phyloP scores from a whole-genome alignment of 2,113 vertebrate species.

The Sterna hirundo region DNA sequence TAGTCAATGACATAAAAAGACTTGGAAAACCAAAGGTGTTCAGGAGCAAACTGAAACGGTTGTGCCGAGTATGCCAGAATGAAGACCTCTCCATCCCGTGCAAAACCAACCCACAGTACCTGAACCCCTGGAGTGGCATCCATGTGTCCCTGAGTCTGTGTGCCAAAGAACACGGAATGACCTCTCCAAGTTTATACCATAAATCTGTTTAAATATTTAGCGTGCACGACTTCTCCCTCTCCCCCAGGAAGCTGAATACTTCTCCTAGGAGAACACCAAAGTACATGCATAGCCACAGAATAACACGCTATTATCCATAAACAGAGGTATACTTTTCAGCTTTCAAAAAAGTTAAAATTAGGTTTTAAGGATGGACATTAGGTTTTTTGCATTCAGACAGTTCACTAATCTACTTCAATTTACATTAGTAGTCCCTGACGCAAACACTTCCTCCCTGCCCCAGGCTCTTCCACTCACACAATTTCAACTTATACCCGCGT shows the following conservation, averaged over 20 bases:
- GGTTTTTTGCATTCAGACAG: neutral
- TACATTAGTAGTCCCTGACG: neutral
- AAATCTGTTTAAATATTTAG: neutral
- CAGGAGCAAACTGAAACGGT: neutral
- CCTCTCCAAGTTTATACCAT: neutral
- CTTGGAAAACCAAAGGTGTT: neutral
- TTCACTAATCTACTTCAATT: neutral
- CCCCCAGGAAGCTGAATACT: neutral
- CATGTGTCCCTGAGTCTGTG: rapidly evolving
- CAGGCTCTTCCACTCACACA: neutral
- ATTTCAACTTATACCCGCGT: neutral
- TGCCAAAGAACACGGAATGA: neutral
- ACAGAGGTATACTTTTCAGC: neutral
- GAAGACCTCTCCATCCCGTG: neutral
- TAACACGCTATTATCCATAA: neutral
- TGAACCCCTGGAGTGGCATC: neutral
- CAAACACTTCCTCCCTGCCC: neutral
- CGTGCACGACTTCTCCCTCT: neutral
- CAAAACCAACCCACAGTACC: neutral
- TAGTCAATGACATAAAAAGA: neutral
- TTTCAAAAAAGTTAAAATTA: neutral
- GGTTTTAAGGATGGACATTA: neutral
- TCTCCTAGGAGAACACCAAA: neutral
- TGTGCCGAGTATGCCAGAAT: neutral
- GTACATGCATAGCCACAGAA: neutral